phyloP scores from a whole-genome alignment of 2,113 vertebrate species.

The Tamias sibiricus region DNA sequence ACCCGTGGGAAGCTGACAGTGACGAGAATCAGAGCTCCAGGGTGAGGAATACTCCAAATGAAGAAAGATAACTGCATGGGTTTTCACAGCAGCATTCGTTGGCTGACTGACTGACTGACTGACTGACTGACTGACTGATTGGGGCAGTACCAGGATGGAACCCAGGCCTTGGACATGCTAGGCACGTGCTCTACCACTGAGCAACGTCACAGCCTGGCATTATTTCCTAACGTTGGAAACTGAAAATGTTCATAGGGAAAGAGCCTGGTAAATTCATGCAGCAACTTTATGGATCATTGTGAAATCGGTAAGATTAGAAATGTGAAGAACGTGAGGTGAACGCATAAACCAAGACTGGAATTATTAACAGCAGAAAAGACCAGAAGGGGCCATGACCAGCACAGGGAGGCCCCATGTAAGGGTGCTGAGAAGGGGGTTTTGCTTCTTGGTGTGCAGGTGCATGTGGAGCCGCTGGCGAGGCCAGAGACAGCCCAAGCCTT shows the following conservation, averaged over 20 bases:
- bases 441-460: neutral
- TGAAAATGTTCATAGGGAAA: fast-evolving
- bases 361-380: no score
- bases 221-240: no score
- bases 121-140: no score
- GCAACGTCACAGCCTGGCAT: neutral
- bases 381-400: neutral
- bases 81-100: neutral
- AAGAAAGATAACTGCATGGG: no score
- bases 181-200: neutral
- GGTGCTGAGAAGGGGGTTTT: no score
- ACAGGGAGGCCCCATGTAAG: neutral
- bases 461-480: no score
- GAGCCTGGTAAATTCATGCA: neutral
- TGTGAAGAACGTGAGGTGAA: no score
- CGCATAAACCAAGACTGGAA: neutral
- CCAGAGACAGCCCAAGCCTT: no score
- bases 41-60: no score
- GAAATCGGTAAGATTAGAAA: neutral
- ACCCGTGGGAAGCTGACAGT: no score
- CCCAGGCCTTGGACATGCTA: neutral
- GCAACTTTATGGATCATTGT: neutral
- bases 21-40: neutral
- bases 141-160: neutral
- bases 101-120: no score